Evolutionary conservation across 1,140 invertebrate genomes (phyloP), one percentile per base, ranked within the genome.

Genomic region (Drosophila yakuba): DNA sequence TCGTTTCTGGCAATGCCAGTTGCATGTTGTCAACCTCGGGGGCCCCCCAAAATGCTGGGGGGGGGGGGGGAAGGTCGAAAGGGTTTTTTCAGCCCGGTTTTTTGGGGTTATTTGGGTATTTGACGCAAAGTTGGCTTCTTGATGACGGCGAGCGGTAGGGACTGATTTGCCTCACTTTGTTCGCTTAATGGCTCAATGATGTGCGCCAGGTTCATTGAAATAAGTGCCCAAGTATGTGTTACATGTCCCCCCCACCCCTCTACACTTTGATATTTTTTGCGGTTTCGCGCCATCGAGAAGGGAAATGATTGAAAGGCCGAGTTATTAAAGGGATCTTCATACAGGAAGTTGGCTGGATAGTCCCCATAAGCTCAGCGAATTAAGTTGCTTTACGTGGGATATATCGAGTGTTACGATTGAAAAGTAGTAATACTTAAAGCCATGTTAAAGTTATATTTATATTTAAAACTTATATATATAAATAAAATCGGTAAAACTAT

Each of bases 121-220:
- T 68, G 51, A 58, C 41, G 58, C 44, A 45, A 75, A 69, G 44
- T 69, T 78, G 75, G 59, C 75, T 64, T 80, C 60, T 45, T 58
- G 51, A 58, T 66, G 58, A 51, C 10, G 56, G 39, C 5, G 36
- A 25, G 32, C 32, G 2, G 38, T 14, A 15, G 28, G 20, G 25
- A 11, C 17, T 14, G 48, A 73, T 69, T 80, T 80, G 61, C 72
- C 50, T 67, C 55, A 61, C 44, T 79, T 81, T 72, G 61, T 66
- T 44, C 28, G 50, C 48, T 45, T 75, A 79, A 83, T 83, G 75
- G 60, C 71, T 50, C 71, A 62, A 73, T 74, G 68, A 74, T 74
- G 57, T 55, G 35, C 67, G 51, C 11, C 62, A 48, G 63, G 62
- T 68, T 68, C 36, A 69, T 68, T 69, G 67, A 56, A 69, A 69